phyloP scores from a whole-genome alignment of 2,797 vertebrate genomes.

The Knipowitschia caucasica region DNA sequence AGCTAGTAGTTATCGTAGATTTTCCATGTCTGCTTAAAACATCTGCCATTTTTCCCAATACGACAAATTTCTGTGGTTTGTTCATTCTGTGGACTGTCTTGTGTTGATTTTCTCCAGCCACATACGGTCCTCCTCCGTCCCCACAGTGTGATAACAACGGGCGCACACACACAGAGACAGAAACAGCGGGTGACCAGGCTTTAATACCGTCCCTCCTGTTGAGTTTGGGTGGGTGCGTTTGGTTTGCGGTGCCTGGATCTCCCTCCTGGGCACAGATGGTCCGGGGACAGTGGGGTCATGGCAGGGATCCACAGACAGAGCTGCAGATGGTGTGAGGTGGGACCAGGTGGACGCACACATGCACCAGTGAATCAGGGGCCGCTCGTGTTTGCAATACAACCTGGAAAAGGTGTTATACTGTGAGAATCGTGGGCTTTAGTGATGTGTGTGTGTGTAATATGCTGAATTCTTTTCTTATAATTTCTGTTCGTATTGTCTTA shows the following conservation, averaged over 20 bases:
- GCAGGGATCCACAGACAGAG: conserved; percentile 67
- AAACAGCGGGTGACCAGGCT: conserved; percentile 17
- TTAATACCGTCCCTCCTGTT: conserved; percentile 41
- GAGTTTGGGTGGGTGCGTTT: conserved; percentile 33
- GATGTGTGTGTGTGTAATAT: too few relatives aligned
- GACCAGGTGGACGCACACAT: conserved; percentile 55
- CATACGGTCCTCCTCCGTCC: too few relatives aligned
- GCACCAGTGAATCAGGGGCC: conserved; percentile 8
- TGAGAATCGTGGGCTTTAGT: not conserved
- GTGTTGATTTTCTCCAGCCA: not conserved
- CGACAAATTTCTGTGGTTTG: not conserved
- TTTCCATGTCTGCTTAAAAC: too few relatives aligned
- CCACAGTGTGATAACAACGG: not conserved
- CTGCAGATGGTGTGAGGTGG: conserved; percentile 76
- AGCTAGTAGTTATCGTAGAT: too few relatives aligned
- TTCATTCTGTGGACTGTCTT: not conserved
- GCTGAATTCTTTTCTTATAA: too few relatives aligned
- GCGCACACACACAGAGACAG: conserved; percentile 1
- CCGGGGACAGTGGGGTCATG: conserved; percentile 39
- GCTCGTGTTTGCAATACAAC: not conserved
- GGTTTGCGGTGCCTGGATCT: conserved; percentile 43
- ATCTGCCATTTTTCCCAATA: not conserved
- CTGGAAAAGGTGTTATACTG: not conserved
- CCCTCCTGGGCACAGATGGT: conserved; percentile 59
- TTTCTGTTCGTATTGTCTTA: too few relatives aligned